These are phyloP conservation scores for Epirrhoe alternata DNA, from an alignment of 2,888 invertebrate species.

Conservation along the genomic window DNA sequence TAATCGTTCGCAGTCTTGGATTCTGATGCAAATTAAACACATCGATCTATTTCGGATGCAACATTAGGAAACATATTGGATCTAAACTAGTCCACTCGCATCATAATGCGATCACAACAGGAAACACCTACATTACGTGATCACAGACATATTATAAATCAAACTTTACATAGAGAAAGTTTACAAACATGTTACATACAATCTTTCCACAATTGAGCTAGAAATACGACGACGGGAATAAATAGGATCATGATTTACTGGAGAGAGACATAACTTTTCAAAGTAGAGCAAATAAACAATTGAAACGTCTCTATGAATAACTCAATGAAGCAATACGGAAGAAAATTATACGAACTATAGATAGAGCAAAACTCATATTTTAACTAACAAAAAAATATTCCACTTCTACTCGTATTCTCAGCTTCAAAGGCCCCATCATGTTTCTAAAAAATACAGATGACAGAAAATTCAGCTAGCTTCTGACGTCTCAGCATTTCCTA, in stretches of 20 bases:
- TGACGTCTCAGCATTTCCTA: no score
- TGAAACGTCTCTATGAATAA: neutral
- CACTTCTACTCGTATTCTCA: no score
- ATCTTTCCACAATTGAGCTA: slow-evolving; percentile 17
- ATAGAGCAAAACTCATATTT: neutral
- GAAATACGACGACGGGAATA: slow-evolving; percentile 1
- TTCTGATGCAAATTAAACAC: neutral
- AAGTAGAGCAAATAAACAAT: neutral
- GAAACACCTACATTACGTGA: slow-evolving; percentile 24
- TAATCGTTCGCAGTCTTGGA: neutral
- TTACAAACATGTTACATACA: slow-evolving; percentile 10
- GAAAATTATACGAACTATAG: neutral
- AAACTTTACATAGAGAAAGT: slow-evolving; percentile 29
- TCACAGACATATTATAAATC: slow-evolving; percentile 25
- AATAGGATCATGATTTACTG: neutral
- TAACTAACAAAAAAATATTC: no score
- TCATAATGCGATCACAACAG: slow-evolving; percentile 20
- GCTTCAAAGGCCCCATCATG: no score
- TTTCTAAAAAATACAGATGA: no score
- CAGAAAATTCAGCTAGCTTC: no score
- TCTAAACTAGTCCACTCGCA: slow-evolving; percentile 14
- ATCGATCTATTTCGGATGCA: slow-evolving; percentile 2
- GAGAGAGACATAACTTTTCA: neutral
- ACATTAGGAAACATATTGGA: slow-evolving; percentile 1
- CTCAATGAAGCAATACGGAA: neutral